Conservation (phyloP, 2,113 vertebrate genomes). For the Trinectes maculatus region DNA sequence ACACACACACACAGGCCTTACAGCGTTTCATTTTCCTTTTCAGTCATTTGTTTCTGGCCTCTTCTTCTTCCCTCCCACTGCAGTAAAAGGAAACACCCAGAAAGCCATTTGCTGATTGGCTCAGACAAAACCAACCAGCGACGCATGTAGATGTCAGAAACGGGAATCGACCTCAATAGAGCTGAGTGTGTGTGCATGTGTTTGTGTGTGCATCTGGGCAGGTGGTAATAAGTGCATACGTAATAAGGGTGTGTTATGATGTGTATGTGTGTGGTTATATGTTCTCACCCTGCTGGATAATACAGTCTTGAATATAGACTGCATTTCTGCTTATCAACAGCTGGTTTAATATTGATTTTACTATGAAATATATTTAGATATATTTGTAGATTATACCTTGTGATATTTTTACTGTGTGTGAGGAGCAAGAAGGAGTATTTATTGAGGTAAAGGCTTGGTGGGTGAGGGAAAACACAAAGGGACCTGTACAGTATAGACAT, state of each 20-base stretch:
- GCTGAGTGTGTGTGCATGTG: not conserved
- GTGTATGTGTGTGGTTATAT: not conserved
- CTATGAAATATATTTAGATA: too few species aligned
- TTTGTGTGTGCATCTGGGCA: not conserved
- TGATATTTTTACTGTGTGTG: too few species aligned
- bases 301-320: too few species aligned
- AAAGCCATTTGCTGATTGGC: conserved; percentile 67
- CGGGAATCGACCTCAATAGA: conserved; percentile 36
- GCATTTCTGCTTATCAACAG: too few species aligned
- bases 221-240: too few species aligned
- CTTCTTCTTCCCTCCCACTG: conserved; percentile 44
- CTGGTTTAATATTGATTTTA: too few species aligned
- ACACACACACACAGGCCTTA: conserved; percentile 8
- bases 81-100: conserved; percentile 60
- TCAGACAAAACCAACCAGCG: conserved; percentile 52
- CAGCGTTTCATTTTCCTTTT: conserved; percentile 34
- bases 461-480: too few species aligned
- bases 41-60: conserved; percentile 17
- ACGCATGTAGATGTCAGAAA: conserved; percentile 59
- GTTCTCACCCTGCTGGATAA: not conserved
- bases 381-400: too few species aligned
- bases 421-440: too few species aligned
- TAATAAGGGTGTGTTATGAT: too few species aligned
- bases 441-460: too few species aligned
- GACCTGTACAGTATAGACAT: not conserved